These are phyloP conservation scores for Cosmia trapezina DNA, from an alignment of 2,888 invertebrate genomes.

Conservation along the genomic window DNA sequence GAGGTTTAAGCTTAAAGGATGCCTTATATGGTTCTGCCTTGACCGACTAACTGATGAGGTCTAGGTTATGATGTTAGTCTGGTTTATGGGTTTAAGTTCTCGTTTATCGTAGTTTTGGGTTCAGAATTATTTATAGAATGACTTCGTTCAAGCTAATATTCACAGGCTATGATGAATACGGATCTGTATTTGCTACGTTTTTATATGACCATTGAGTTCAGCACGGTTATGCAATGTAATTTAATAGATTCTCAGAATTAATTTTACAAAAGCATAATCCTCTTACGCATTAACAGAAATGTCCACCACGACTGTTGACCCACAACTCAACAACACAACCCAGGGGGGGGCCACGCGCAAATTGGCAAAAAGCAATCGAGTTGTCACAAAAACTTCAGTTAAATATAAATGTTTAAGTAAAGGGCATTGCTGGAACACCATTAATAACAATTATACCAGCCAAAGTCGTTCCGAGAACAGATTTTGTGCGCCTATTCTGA, in stretches of 20 bases:
- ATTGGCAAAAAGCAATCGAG: conserved; percentile 33
- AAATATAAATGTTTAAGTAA: conserved; percentile 47
- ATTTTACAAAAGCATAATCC: neutral
- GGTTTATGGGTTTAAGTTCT: conserved; percentile 17
- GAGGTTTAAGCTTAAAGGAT: conserved; percentile 46
- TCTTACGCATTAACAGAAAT: conserved; percentile 1
- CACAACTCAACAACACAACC: conserved; percentile 24
- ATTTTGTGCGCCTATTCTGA: conserved; percentile 79
- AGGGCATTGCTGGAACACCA: conserved; percentile 46
- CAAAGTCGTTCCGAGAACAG: conserved; percentile 75
- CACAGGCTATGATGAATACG: neutral
- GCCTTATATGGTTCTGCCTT: conserved; percentile 51
- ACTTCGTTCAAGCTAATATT: neutral
- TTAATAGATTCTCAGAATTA: neutral
- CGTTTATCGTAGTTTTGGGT: neutral
- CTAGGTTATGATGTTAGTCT: conserved; percentile 51
- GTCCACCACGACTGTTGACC: conserved; percentile 15
- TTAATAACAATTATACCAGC: conserved; percentile 61
- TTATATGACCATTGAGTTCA: too few species aligned
- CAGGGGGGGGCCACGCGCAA: conserved; percentile 31
- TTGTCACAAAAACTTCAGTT: conserved; percentile 45
- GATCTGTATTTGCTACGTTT: neutral
- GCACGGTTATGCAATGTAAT: neutral
- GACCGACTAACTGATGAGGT: conserved; percentile 57
- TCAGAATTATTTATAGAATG: neutral